Evolutionary conservation across 2,113 vertebrate genomes (phyloP), one percentile per base, ranked within the genome.

Genomic region (Zeus faber): DNA sequence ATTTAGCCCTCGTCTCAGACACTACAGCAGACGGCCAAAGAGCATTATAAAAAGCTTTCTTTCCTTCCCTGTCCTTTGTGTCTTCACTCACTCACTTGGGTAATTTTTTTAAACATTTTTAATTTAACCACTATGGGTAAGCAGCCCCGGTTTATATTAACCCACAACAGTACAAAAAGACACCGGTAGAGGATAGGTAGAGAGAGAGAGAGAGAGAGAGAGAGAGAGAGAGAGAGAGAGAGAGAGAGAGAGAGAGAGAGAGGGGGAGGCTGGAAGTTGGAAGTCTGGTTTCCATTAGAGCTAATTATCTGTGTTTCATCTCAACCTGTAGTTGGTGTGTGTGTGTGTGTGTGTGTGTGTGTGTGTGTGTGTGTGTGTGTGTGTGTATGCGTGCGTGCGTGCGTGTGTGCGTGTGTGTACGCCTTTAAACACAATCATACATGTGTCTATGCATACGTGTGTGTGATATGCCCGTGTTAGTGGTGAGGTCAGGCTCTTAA

Each of bases 301-400:
- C 87, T 92, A 96, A 97, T 97, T 96, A 96, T 93, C 93, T 96
- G 91, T 94, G 92, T 96, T 97, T 97, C 91, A 97, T 97, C 91
- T 95, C 89, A 92, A 91, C 93, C 91, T 90, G 89, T 88, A 62
- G 54, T 74, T 31, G 25, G 41, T 58, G 31, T 50, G 52, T 57
- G 58, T 63, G 43, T 60, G 26, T 8, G 16, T 49, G 13, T 26
- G 23, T 3, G 16, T 51, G 13, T 56, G 14, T 33, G 8, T 33
- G 6, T 31, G 29, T 48, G 57, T 57, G 10, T 64, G 21, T 44
- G 25, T 49, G 9, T 29, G 16, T 49, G 16, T 27, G n/a, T 49
- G 16, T 49, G 26, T 9, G 7, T 49, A 9, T 49, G n/a, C 29
- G 25, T 27, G 33, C 49, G 44, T 60, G 47, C 39, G 20, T 47